Evolutionary conservation across 2,888 invertebrate genomes (phyloP), one percentile per base, ranked within the genome.

Genomic region (Microplitis manilae): DNA sequence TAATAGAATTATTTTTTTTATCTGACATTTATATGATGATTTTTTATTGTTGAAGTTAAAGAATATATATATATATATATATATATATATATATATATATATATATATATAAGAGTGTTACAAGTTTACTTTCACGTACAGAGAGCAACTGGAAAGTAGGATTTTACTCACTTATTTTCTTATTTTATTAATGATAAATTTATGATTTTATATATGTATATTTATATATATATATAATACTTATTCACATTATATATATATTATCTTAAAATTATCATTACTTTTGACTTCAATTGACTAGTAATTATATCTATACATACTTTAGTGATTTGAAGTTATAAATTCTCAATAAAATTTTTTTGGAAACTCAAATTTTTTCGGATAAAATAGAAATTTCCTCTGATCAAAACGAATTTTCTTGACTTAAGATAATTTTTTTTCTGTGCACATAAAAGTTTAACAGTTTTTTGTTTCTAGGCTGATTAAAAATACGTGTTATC

Each of bases 121-220:
- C 72, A 75, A 73, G 69, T 67, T 68, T 77, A 77, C 79, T 79
- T 79, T 80, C 77, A 67, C 76, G 68, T 39, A 50, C 50, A 50
- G 50, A 50, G 13, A 50, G 13, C 2, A 50, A 50, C 13, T 72
- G 70, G 65, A 76, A 71, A 72, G 65, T 20, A 69, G 59, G 59
- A 70, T 70, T 77, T 70, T 69, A 30, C 30, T 67, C 65, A 65
- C 71, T 76, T 60, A 50, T 59, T 39, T 68, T 41, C 30, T 13
- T 72, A 20, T 72, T 72, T 17, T 15, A 30, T 61, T 39, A 61
- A 38, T 71, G 20, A 7, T 20, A 30, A 30, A 30, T 20, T 13
- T 30, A 30, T 20, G 13, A 59, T 59, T 20, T 20, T 20, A 59
- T n/a, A 59, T 50, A 59, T 15, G 9, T 9, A 50, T 20, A 50